Conservation (phyloP, 2,113 vertebrate genomes). For the Sialia sialis region DNA sequence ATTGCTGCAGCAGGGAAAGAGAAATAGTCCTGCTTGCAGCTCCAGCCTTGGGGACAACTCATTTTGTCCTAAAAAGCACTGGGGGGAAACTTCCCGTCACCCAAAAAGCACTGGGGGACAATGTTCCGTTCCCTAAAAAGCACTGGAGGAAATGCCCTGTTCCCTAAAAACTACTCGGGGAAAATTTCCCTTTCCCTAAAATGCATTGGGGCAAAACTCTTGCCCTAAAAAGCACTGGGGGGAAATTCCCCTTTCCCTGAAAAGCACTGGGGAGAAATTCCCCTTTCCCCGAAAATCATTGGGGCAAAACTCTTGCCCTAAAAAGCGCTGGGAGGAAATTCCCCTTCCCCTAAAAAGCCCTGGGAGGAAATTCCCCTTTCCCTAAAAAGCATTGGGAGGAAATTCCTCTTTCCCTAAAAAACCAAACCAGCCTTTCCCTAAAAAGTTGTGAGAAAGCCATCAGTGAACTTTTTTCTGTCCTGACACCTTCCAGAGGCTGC, state of each 20-base stretch:
- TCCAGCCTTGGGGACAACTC: background rate
- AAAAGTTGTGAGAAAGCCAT: background rate
- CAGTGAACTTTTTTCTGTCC: background rate
- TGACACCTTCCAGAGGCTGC: accelerated
- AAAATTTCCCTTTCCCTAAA: background rate
- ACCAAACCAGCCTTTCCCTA: no score
- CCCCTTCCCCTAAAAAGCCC: no score
- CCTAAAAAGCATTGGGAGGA: no score
- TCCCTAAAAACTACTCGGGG: background rate
- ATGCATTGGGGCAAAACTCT: background rate
- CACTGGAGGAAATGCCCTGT: background rate
- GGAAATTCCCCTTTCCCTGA: background rate
- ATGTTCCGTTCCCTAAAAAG: background rate
- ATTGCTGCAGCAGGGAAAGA: background rate
- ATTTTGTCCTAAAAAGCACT: background rate
- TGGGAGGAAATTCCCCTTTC: no score
- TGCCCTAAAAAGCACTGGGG: background rate
- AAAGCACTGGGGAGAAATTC: background rate
- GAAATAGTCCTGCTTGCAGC: background rate
- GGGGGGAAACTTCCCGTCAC: no score
- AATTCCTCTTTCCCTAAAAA: background rate
- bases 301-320: background rate
- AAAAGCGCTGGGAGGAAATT: no score
- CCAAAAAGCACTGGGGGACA: no score
- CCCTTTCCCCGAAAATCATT: no score